A percentile compares a stretch with the other conserved stretches of the same genome.
Conservation (phyloP, 2,113 vertebrate genomes). For the Erythrocebus patas region DNA sequence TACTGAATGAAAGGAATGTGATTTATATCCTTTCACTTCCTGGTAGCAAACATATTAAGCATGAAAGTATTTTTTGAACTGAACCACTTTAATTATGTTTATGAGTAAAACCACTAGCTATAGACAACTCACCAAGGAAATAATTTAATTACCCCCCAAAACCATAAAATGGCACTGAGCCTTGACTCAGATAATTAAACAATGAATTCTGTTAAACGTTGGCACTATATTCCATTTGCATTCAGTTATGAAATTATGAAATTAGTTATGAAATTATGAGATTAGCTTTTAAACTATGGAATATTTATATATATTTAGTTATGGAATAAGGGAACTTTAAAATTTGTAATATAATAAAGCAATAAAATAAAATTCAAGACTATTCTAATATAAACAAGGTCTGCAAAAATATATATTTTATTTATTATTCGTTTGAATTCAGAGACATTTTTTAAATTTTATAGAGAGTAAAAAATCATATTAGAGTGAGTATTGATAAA, state of each 20-base stretch:
- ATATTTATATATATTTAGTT: background rate
- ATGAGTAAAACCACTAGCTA: background rate
- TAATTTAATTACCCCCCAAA: background rate
- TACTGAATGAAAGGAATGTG: background rate
- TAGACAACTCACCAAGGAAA: background rate
- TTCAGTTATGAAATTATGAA: background rate
- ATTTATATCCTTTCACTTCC: background rate
- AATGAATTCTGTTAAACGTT: background rate
- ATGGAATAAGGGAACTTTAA: background rate
- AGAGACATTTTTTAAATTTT: conserved; percentile 32
- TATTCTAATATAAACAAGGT: background rate
- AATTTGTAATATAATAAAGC: background rate
- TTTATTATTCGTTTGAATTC: conserved; percentile 34
- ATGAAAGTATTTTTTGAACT: background rate
- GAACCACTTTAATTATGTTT: background rate
- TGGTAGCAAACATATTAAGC: background rate
- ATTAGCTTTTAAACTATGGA: background rate
- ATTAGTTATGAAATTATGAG: background rate
- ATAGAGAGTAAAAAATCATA: conserved; percentile 32
- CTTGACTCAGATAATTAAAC: background rate
- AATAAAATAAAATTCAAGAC: background rate
- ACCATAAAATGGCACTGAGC: background rate
- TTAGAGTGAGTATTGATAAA: conserved; percentile 45
- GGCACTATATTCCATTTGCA: background rate
- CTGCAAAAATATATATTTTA: background rate